Percentiles rank a stretch among this genome's conserved stretches.
phyloP scores from a whole-genome alignment of 2,797 vertebrate species.

The Cetoscarus ocellatus region DNA sequence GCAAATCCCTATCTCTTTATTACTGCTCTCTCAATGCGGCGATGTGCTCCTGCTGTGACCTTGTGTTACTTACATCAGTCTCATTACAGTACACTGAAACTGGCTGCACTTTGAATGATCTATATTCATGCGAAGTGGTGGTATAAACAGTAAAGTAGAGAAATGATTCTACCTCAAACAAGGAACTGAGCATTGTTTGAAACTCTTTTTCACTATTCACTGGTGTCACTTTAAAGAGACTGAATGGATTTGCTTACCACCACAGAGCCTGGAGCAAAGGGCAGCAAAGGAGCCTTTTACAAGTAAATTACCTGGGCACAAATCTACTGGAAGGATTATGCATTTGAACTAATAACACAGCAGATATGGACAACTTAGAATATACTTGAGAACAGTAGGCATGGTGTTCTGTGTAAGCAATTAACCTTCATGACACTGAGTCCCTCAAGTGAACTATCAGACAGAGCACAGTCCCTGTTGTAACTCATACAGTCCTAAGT shows the following conservation, averaged over 20 bases:
- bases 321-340: constrained; percentile 27
- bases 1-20: constrained; percentile 73
- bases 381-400: constrained; percentile 54
- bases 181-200: constrained; percentile 41
- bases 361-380: constrained; percentile 27
- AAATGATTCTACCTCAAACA: constrained; percentile 35
- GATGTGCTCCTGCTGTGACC: constrained; percentile 60
- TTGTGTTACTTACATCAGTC: constrained; percentile 71
- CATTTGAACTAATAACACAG: constrained; percentile 33
- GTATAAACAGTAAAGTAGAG: constrained; percentile 47
- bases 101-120: constrained; percentile 50
- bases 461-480: constrained; percentile 54
- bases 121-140: constrained; percentile 57
- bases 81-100: constrained; percentile 65
- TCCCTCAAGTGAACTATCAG: constrained; percentile 54
- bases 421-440: constrained; percentile 75
- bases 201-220: constrained; percentile 11
- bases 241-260: constrained; percentile 55
- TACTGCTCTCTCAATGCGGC: constrained; percentile 66
- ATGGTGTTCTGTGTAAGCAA: constrained; percentile 66
- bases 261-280: constrained; percentile 40
- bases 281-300: constrained; percentile 51
- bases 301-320: constrained; percentile 53
- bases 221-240: constrained; percentile 41
- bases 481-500: constrained; percentile 56